phyloP scores from a whole-genome alignment of 2,888 invertebrate genomes.

The Torymus aiolomorphi region DNA sequence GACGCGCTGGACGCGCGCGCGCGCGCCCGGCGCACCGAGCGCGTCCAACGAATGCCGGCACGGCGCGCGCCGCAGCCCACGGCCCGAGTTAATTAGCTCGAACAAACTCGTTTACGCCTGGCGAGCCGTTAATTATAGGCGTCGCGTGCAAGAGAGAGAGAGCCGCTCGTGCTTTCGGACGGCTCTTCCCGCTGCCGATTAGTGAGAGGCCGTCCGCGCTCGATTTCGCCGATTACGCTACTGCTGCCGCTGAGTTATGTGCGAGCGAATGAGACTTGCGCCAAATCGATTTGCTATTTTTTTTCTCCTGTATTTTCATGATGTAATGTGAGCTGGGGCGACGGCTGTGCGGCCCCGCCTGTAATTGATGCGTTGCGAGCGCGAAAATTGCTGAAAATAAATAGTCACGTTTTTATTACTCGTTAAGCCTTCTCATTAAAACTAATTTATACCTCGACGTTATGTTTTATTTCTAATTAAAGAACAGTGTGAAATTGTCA shows the following conservation, averaged over 20 bases:
- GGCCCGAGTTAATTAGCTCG: slow-evolving; percentile 49
- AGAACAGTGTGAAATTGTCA: too few relatives aligned
- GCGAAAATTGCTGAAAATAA: too few relatives aligned
- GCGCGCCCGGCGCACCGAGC: too few relatives aligned
- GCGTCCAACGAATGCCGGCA: not conserved
- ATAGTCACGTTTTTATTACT: too few relatives aligned
- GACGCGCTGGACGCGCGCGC: not conserved
- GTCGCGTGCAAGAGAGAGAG: not conserved
- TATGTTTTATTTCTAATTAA: too few relatives aligned
- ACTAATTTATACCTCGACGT: too few relatives aligned
- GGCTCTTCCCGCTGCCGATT: not conserved
- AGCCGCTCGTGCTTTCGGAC: not conserved
- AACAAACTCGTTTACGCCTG: slow-evolving; percentile 52
- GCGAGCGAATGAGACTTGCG: not conserved
- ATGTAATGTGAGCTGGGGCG: not conserved
- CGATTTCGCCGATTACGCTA: slow-evolving; percentile 14
- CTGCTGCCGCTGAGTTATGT: not conserved
- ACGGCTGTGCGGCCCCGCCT: not conserved
- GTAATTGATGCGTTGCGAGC: not conserved
- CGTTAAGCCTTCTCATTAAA: too few relatives aligned
- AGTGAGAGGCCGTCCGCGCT: slow-evolving; percentile 8
- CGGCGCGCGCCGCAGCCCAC: too few relatives aligned
- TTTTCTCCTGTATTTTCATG: not conserved
- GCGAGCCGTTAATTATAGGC: slow-evolving; percentile 50
- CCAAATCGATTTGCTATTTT: not conserved